Evolutionary conservation across 2,113 vertebrate genomes (phyloP).

Genomic region (Sitta europaea): DNA sequence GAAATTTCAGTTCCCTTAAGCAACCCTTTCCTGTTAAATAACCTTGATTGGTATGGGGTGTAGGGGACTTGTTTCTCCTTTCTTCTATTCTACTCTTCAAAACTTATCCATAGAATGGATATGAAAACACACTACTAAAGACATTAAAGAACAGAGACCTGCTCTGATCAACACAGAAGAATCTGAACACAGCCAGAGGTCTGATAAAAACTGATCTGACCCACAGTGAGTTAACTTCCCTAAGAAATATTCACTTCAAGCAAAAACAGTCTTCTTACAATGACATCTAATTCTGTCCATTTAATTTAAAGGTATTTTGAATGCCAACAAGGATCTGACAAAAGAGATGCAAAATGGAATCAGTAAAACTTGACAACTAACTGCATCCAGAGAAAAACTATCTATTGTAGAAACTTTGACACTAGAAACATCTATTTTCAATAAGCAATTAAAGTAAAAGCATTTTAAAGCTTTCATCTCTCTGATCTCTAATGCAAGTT

Average conservation of each 20-base stretch:
- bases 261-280: not conserved
- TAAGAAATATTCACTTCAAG: not conserved
- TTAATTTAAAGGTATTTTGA: not conserved
- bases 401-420: not conserved
- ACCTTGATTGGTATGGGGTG: not conserved
- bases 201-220: not conserved
- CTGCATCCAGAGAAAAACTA: not conserved
- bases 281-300: not conserved
- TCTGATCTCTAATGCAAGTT: not conserved
- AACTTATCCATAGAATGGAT: not conserved
- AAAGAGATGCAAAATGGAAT: not conserved
- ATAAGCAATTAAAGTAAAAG: not conserved
- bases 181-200: not conserved
- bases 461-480: not conserved
- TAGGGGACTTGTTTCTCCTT: not conserved
- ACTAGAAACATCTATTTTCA: not conserved
- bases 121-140: not conserved
- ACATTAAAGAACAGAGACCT: not conserved
- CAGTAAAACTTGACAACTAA: not conserved
- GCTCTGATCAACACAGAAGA: not conserved
- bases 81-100: not conserved
- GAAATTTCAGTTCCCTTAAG: not conserved
- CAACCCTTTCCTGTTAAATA: not conserved
- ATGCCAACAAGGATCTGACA: not conserved
- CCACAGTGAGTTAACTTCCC: not conserved